Base-by-base conservation (phyloP, 1,140 invertebrate genomes). In the Drosophila elegans region DNA sequence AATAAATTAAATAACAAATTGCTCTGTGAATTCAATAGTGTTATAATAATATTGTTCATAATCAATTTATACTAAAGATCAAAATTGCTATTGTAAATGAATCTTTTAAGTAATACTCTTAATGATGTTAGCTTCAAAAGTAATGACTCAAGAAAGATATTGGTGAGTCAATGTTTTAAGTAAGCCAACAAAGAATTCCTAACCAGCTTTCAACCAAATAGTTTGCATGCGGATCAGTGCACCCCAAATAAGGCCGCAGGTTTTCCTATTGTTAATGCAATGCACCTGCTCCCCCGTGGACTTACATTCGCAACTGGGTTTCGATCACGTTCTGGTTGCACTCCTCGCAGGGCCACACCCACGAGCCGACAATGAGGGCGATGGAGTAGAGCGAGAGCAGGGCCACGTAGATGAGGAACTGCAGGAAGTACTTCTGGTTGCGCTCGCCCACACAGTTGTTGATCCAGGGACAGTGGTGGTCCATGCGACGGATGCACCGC, bases 401-500 rank as follows among this genome's bases (percentile, higher is more conserved):
- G 77, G 95, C 95, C 59, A 96, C 95, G 90, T 96, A 96, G n/a
- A 98, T 94, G 52, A 98, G 93, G 93, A 98, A 98, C 92, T 98
- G 97, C 76, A 98, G 95, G 91, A 98, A 98, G 93, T 96, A 98
- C 91, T 98, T 98, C 93, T 98, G 97, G 94, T 98, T 98, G 82
- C 96, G 95, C 93, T 98, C 97, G 48, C 97, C 97, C 36, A 98
- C 97, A 93, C 97, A 98, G 93, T 98, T 98, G 91, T 98, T 98
- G 39, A 98, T 97, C 97, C 96, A 96, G 75, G 73, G 94, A 93
- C 91, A 98, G 93, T 98, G 97, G 93, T 98, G 97, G 93, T 98
- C 97, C 97, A 98, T 98, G 86, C 95, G 94, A 46, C 96, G 93
- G 66, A 98, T 96, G 91, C 97, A 98, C 61, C 97, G 94, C 86